Base-by-base conservation (phyloP, 1,140 invertebrate species). In the Pararge aegeria region DNA sequence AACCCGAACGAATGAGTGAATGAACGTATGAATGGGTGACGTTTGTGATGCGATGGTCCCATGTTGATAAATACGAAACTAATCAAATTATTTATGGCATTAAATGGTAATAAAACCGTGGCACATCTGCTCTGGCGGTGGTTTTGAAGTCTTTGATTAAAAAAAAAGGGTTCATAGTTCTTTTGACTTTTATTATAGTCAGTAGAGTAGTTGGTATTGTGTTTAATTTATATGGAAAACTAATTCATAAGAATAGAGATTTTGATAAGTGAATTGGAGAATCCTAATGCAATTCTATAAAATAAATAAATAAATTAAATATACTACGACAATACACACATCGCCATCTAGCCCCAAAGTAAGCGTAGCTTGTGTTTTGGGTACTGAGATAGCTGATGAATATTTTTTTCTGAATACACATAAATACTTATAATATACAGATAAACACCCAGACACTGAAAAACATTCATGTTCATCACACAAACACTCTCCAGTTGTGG, bases 31-130 rank as follows among this genome's bases (percentile, higher is more conserved):
- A 83, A 88, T 84, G 80, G 67, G 34, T 87, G 83, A 89, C 84
- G 80, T 87, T 85, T 87, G 82, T 80, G 80, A 70, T 73, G 56
- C 53, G 78, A 87, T 83, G 75, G 71, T 78, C 77, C 74, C 73
- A 70, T 77, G 77, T 83, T 87, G 86, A 89, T 89, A 87, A 85
- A 87, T 87, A 87, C 78, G 84, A 58, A 77, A 83, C 86, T 89
- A 89, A 89, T 89, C 86, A 83, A 87, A 89, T 89, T 89, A 87
- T 87, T 87, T 87, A 89, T 86, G 84, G 86, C 70, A 83, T 83
- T 80, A 83, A 83, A 86, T 80, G 69, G 73, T 76, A 73, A 89
- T 84, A 83, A 84, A 82, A 79, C 72, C 57, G 51, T 27, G 38
- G 61, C 61, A 72, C 85, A 88, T 76, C 80, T 86, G 83, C 71